Percentiles rank a stretch among this genome's conserved stretches.
Evolutionary conservation across 2,113 vertebrate species (phyloP).

Genomic region (Caretta caretta): DNA sequence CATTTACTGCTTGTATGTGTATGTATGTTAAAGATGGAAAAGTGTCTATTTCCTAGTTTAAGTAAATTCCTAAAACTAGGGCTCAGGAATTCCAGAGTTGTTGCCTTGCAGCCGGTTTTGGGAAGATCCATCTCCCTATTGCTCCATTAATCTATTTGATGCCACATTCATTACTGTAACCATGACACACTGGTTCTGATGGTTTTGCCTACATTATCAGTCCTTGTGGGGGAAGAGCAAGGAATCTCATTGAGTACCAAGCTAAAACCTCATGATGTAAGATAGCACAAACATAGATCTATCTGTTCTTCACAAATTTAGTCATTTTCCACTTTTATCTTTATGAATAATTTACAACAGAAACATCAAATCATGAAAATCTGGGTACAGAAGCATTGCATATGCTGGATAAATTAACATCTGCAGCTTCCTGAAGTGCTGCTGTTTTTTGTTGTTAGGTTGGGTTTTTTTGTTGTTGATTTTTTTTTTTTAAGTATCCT

Average conservation of each 20-base stretch:
- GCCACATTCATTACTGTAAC: background rate
- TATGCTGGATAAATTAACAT: conserved; percentile 19
- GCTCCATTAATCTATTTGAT: background rate
- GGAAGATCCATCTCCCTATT: background rate
- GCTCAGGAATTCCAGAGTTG: background rate
- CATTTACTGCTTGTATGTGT: background rate
- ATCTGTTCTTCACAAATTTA: background rate
- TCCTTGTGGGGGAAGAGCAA: background rate
- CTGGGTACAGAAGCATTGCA: conserved; percentile 30
- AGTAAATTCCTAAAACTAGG: background rate
- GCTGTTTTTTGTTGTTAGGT: background rate
- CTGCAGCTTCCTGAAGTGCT: background rate
- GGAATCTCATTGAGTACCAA: background rate
- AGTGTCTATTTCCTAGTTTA: background rate
- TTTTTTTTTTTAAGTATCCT: background rate
- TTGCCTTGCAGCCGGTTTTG: background rate
- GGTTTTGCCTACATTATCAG: background rate
- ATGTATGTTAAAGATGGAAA: background rate
- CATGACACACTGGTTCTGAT: background rate
- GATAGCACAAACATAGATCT: conserved; percentile 32
- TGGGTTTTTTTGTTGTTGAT: too few species aligned
- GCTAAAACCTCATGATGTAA: background rate
- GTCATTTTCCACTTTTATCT: conserved; percentile 36
- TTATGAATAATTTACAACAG: conserved; percentile 68
- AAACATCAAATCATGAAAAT: conserved; percentile 46